Conservation (phyloP, 1,140 invertebrate genomes). For the Drosophila leontia region DNA sequence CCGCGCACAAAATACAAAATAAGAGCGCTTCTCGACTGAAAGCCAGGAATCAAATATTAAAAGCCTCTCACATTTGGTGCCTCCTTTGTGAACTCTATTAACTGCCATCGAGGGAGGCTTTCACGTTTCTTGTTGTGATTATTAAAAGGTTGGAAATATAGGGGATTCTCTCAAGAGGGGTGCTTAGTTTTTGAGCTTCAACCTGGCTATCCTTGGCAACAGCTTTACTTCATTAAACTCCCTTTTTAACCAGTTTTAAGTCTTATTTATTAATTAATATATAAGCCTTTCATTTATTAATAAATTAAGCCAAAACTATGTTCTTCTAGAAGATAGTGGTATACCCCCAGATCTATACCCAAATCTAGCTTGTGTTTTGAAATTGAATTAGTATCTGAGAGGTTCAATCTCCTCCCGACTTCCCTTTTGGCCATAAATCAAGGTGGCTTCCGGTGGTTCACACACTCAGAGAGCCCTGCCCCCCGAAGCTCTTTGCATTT, state of each 20-base stretch:
- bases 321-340: too few relatives aligned
- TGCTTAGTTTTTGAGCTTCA: too few relatives aligned
- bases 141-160: background rate
- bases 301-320: too few relatives aligned
- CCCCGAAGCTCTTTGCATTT: conserved; percentile 18
- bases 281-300: too few relatives aligned
- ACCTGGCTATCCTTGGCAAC: too few relatives aligned
- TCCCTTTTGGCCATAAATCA: conserved; percentile 28
- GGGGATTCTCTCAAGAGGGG: background rate
- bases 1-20: conserved; percentile 4
- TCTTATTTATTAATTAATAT: too few relatives aligned
- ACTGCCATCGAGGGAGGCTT: background rate
- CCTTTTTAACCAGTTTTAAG: too few relatives aligned
- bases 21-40: background rate
- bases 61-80: background rate
- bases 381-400: conserved; percentile 21
- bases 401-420: background rate
- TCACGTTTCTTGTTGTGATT: background rate
- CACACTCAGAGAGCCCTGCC: conserved; percentile 16
- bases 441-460: conserved; percentile 30
- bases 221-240: too few relatives aligned
- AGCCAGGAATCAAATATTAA: conserved; percentile 10
- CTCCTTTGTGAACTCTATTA: conserved; percentile 12
- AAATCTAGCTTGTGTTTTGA: background rate
- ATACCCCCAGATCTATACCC: background rate